Evolutionary conservation across 2,888 invertebrate species (phyloP), one percentile per base, ranked within the genome.

Genomic region (Autographa pulchrina): DNA sequence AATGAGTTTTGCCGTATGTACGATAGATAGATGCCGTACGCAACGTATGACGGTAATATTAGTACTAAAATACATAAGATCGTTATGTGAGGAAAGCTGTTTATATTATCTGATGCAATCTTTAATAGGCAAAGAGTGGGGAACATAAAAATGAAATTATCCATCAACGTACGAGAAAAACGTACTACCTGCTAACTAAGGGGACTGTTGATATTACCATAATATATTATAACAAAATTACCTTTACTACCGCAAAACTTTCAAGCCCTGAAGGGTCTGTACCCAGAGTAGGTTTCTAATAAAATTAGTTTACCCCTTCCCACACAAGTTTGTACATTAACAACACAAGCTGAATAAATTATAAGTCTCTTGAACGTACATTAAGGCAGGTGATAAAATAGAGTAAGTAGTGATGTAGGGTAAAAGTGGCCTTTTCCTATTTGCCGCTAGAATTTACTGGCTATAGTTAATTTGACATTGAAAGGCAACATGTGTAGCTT

Each of bases 301-400:
- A 56, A 56, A 56, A 56, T 56, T 56, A 60, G 74, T 72, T 68
- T 56, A 69, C n/a, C 65, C 56, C 61, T 70, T 67, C 70, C 72
- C 52, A 52, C 58, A 60, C 59, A 67, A 61, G 56, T 67, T 72
- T 71, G 20, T 68, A 71, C 62, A 74, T 70, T 64, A 70, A 79
- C 78, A 82, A 74, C 70, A 79, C 74, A 65, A 68, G 64, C 63
- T 88, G 87, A 88, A 88, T 88, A 88, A 86, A 83, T 86, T 79
- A 88, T 85, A 83, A 82, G 80, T 70, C 79, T 83, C 75, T 86
- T 86, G 80, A 83, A 78, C 81, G 81, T 83, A 82, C 85, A 87
- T 87, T 88, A 86, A 75, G 73, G 79, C 69, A 78, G 78, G 73
- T 82, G 79, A 82, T 84, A 82, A 78, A 83, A 75, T 83, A 76